phyloP scores from a whole-genome alignment of 2,888 invertebrate species.

The Euzetes globulus region DNA sequence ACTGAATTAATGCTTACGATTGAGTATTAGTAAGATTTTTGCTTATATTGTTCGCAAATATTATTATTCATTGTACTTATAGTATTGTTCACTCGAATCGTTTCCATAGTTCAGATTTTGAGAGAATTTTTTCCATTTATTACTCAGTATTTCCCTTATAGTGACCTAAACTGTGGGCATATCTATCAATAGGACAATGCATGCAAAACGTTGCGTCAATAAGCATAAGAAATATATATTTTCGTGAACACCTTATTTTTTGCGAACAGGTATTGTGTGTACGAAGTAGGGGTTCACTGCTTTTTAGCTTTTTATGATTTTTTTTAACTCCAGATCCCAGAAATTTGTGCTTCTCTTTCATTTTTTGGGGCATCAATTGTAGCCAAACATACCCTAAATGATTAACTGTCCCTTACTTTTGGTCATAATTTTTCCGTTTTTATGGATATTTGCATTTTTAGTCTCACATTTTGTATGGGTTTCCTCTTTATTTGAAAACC shows the following conservation, averaged over 20 bases:
- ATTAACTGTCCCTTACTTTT: neutral
- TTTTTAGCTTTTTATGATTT: neutral
- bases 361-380: neutral
- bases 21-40: neutral
- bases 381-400: neutral
- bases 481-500: neutral
- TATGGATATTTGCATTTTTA: neutral
- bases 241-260: constrained; percentile 5
- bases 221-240: constrained; percentile 15
- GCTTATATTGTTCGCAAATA: neutral
- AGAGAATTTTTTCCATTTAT: constrained; percentile 1
- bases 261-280: neutral
- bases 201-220: constrained; percentile 11
- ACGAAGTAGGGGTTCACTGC: neutral
- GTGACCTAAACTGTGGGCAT: constrained; percentile 26
- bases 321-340: neutral
- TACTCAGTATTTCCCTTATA: constrained; percentile 7
- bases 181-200: constrained; percentile 9
- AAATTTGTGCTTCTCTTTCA: neutral
- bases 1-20: neutral
- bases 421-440: neutral
- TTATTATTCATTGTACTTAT: neutral
- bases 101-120: neutral
- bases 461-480: neutral
- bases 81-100: neutral